Evolutionary conservation across 1,140 invertebrate species (phyloP).

Genomic region (Lepidurus arcticus): DNA sequence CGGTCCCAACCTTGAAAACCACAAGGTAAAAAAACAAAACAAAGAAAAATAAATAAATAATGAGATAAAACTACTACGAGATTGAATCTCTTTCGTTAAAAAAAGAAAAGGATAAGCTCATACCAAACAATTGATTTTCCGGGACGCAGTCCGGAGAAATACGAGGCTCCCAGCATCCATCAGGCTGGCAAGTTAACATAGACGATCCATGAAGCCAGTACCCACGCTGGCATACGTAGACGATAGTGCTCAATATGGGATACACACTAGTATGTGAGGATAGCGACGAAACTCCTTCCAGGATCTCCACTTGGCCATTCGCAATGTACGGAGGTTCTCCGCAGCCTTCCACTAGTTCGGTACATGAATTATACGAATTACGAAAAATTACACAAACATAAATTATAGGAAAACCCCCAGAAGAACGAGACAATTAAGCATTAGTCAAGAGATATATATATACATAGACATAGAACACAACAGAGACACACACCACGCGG

Average conservation of each 20-base stretch:
- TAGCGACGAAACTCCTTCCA: background rate
- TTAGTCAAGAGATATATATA: constrained; percentile 11
- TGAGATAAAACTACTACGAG: background rate
- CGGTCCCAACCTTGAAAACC: background rate
- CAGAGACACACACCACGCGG: background rate
- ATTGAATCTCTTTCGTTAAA: background rate
- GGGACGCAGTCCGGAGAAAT: constrained; percentile 41
- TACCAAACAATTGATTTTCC: constrained; percentile 33
- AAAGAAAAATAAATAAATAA: background rate
- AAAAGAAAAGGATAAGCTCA: constrained; percentile 26
- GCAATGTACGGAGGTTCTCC: constrained; percentile 37
- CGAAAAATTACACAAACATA: background rate
- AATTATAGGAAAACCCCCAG: constrained; percentile 8
- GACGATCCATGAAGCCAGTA: constrained; percentile 45
- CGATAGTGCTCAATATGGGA: constrained; percentile 43
- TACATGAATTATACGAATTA: constrained; percentile 30
- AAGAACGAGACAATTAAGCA: background rate
- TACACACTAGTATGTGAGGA: constrained; percentile 32
- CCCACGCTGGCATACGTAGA: constrained; percentile 46
- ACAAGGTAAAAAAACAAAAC: background rate
- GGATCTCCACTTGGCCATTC: constrained; percentile 36
- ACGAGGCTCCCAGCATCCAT: constrained; percentile 48
- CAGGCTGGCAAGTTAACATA: constrained; percentile 44
- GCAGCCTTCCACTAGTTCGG: constrained; percentile 39
- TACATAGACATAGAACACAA: background rate